phyloP scores from a whole-genome alignment of 2,797 vertebrate species.

The Gadopsis marmoratus region DNA sequence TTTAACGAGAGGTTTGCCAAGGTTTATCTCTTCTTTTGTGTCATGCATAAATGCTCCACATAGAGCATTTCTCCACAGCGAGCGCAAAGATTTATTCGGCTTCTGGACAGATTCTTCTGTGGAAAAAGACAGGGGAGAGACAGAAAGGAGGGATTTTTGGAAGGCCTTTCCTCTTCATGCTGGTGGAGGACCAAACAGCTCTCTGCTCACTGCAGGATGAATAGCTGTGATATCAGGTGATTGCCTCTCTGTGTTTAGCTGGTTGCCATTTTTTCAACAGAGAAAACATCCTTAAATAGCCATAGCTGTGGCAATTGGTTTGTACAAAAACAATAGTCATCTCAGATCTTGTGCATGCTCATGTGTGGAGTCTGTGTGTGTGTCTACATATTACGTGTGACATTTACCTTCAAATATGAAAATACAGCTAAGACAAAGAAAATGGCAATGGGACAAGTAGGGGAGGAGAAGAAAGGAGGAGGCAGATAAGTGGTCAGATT shows the following conservation, averaged over 20 bases:
- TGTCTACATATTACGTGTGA: slow-evolving; percentile 4
- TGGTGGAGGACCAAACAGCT: slow-evolving; percentile 64
- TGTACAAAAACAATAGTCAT: slow-evolving; percentile 42
- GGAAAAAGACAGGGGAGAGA: slow-evolving; percentile 60
- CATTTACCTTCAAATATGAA: neutral
- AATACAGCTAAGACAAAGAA: slow-evolving; percentile 9
- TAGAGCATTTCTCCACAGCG: slow-evolving; percentile 64
- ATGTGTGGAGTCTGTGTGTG: slow-evolving; percentile 6
- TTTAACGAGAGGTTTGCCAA: slow-evolving; percentile 48
- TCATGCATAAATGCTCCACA: slow-evolving; percentile 67
- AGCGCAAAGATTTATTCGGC: slow-evolving; percentile 70
- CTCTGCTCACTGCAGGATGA: slow-evolving; percentile 56
- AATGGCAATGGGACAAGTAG: slow-evolving; percentile 27
- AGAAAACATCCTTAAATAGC: slow-evolving; percentile 60
- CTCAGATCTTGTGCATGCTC: slow-evolving; percentile 20
- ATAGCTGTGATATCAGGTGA: slow-evolving; percentile 68
- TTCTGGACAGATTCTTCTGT: slow-evolving; percentile 74
- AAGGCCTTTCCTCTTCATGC: slow-evolving; percentile 64
- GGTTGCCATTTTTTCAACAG: slow-evolving; percentile 43
- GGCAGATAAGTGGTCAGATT: slow-evolving; percentile 48
- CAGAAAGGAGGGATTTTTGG: slow-evolving; percentile 69
- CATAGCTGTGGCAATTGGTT: slow-evolving; percentile 49
- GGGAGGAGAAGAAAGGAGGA: slow-evolving; percentile 30
- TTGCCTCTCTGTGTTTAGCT: slow-evolving; percentile 54
- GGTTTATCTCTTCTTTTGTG: slow-evolving; percentile 64